phyloP scores from a whole-genome alignment of 2,888 invertebrate species.

The Volucella bombylans region DNA sequence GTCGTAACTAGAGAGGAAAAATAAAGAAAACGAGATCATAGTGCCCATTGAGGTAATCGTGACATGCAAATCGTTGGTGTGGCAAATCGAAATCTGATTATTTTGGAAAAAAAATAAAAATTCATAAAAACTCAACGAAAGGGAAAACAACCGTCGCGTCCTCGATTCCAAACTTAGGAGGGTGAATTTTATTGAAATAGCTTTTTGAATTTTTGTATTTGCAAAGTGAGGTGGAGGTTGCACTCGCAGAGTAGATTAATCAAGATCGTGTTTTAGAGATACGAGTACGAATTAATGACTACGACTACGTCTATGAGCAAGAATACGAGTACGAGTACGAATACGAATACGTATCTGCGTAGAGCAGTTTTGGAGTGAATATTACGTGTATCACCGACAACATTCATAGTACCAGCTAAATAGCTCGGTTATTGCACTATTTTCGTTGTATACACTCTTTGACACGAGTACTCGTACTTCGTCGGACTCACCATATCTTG shows the following conservation, averaged over 20 bases:
- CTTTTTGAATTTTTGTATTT: constrained; percentile 27
- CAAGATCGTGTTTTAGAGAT: constrained; percentile 71
- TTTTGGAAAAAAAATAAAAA: constrained; percentile 15
- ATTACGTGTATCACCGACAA: constrained; percentile 11
- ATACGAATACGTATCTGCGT: constrained; percentile 30
- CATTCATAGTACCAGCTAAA: constrained; percentile 46
- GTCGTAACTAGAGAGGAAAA: constrained; percentile 19
- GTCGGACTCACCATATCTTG: neutral
- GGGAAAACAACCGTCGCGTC: constrained; percentile 41
- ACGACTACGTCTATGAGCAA: no score
- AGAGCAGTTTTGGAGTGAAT: constrained; percentile 16
- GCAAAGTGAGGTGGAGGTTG: constrained; percentile 33
- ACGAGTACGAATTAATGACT: neutral
- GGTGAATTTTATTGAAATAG: constrained; percentile 59
- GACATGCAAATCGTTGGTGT: constrained; percentile 71
- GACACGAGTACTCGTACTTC: no score
- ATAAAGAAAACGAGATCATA: constrained; percentile 26
- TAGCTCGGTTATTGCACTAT: constrained; percentile 58
- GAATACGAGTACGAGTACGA: no score
- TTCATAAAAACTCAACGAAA: constrained; percentile 36
- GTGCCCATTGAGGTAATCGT: constrained; percentile 58
- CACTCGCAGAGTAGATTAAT: constrained; percentile 51
- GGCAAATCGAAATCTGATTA: constrained; percentile 62
- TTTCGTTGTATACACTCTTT: constrained; percentile 44
- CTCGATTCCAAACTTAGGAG: constrained; percentile 5